Evolutionary conservation across 30 jellyfish, hydroid and myxozoan species (phyloP), one percentile per base, ranked within the genome.

Genomic region (Mastigias papua): DNA sequence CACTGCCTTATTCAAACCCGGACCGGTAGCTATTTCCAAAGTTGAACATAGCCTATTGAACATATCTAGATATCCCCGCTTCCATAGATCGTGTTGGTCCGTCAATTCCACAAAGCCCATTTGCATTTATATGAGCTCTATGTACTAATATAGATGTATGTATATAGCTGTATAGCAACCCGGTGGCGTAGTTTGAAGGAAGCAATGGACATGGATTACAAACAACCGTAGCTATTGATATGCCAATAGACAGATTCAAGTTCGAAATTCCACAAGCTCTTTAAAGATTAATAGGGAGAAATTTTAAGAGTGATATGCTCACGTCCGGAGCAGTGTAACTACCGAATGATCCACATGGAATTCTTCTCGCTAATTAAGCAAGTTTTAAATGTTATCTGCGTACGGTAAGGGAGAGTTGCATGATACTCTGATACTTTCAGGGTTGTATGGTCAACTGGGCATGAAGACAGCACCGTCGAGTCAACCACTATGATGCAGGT

Each of bases 251-350:
- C 70, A 58, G 34, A 77, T 77, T 77, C 88, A 77, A 8, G 78
- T 49, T 77, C 34, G 70, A 54, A 26, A 32, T 54, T 77, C 88
- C 69, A 32, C 88, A 77, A 77, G 88, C 88, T 77, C 2, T 23
- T 77, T 32, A 77, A 77, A 50, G 11, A 50, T 77, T 77, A 77
- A 77, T 77, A n/a, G 34, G 34, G 0, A 60, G 66, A 77, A 29
- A 2, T 5, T 23, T 5, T n/a, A 8, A 2, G 67, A 10, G 67
- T 21, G 67, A 51, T 51, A 2, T 21, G 23, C 67, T 51, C 67
- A 37, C 54, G 54, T 37, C 11, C 10, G 11, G 54, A 5, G 54
- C 54, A 11, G 5, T 37, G 10, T 5, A 37, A 37, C 54, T 37
- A 11, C 54, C 11, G 11, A 37, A 37, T 5, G 54, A 11, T n/a